Conservation (phyloP, 2,797 vertebrate genomes). For the Acipenser transmontanus region DNA sequence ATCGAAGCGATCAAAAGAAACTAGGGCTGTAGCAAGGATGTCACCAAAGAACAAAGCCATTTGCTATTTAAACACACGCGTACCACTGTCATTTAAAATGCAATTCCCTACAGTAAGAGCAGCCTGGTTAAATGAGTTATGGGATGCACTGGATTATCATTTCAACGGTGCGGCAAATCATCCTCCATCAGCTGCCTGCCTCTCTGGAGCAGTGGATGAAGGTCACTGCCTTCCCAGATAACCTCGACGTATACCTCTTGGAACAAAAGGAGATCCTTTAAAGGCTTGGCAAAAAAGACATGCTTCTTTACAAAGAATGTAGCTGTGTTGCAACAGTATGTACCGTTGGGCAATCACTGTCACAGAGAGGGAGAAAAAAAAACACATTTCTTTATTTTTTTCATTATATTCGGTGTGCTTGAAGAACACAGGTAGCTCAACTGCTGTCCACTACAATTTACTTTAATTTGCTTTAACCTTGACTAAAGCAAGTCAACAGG, state of each 20-base stretch:
- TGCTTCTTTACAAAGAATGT: not conserved
- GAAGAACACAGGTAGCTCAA: too few species aligned
- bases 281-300: not conserved
- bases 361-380: too few species aligned
- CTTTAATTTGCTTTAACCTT: too few species aligned
- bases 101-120: constrained; percentile 30
- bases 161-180: constrained; percentile 41
- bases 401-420: too few species aligned
- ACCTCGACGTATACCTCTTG: not conserved
- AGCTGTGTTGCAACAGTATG: too few species aligned
- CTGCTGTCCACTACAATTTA: too few species aligned
- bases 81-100: not conserved
- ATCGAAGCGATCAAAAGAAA: too few species aligned
- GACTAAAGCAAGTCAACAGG: too few species aligned
- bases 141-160: constrained; percentile 49
- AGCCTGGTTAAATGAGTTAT: constrained; percentile 36
- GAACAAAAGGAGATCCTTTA: not conserved
- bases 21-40: too few species aligned
- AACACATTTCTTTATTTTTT: too few species aligned
- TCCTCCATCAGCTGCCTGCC: constrained; percentile 37
- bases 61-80: not conserved
- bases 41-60: too few species aligned
- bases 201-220: constrained; percentile 23
- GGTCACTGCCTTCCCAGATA: constrained; percentile 19
- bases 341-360: too few species aligned